phyloP scores from a whole-genome alignment of 2,797 vertebrate species.

The Rhabdophis nuchalis region DNA sequence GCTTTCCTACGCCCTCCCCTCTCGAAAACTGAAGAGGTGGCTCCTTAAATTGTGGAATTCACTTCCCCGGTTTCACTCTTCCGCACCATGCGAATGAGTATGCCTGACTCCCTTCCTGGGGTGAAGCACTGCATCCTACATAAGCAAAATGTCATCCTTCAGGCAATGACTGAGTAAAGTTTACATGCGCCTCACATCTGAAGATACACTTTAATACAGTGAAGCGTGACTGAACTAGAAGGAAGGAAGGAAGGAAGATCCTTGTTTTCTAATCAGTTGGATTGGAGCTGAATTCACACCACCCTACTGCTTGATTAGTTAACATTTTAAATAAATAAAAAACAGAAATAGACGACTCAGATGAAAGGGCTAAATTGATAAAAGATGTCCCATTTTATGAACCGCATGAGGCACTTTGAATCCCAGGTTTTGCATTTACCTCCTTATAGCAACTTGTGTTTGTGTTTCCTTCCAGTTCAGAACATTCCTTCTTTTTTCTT shows the following conservation, averaged over 20 bases:
- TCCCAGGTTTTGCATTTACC: not conserved
- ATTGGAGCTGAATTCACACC: not conserved
- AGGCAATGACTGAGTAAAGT: not conserved
- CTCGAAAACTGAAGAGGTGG: no score
- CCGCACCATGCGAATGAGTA: not conserved
- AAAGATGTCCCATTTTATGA: not conserved
- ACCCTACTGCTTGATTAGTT: not conserved
- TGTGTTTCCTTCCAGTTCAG: not conserved
- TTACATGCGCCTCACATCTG: not conserved
- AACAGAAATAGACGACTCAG: not conserved
- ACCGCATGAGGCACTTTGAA: not conserved
- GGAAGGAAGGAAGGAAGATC: not conserved
- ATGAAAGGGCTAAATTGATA: not conserved
- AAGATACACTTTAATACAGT: not conserved
- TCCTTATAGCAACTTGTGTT: not conserved
- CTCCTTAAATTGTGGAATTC: not conserved
- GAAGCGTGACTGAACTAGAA: not conserved
- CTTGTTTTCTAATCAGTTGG: not conserved
- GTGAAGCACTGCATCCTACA: not conserved
- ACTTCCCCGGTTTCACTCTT: no score
- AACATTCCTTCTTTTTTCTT: not conserved
- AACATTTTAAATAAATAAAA: not conserved
- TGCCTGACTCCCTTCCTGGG: not conserved
- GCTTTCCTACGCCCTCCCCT: not conserved
- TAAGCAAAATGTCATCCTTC: not conserved